Evolutionary conservation across 2,888 invertebrate genomes (phyloP), one percentile per base, ranked within the genome.

Genomic region (Epirrita christyi): DNA sequence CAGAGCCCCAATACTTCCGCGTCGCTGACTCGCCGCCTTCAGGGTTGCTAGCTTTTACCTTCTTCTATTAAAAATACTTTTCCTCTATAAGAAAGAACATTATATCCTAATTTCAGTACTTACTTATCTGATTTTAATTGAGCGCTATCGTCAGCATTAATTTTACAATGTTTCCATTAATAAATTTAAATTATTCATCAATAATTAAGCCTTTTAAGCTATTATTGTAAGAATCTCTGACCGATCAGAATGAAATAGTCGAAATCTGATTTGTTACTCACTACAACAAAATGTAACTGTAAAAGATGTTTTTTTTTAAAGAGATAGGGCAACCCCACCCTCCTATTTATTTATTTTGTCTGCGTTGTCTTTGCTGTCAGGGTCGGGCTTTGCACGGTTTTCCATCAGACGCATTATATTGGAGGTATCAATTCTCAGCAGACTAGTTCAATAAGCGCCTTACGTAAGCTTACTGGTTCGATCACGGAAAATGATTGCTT

Each of bases 1-100:
- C 81, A 85, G 87, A 91, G 86, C 92, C 88, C 88, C 91, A 91
- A 92, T 92, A 87, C 90, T 92, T 92, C 87, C 91, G 84, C 83
- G 72, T 83, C 85, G 82, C 80, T 81, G 81, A 79, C 76, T 80
- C 83, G 76, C 80, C 81, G 80, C 79, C 57, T 55, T 54, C 58
- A 29, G 59, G 60, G 60, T 60, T 66, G 59, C 64, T 46, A 59
- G 44, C 41, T 59, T 50, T 61, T 32, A 21, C 8, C 11, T 36
- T 4, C 21, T 9, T 10, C 40, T 38, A 6, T 6, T 37, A 10
- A 2, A 32, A 32, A 32, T 6, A 32, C 6, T 32, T 32, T 32
- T 32, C 21, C 21, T 21, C 21, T 3, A 21, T 21, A 21, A 21
- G 21, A 21, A 21, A 21, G 21, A 21, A 21, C 21, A 21, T 21